Percentiles rank a stretch among this genome's conserved stretches.
phyloP scores from a whole-genome alignment of 2,113 vertebrate species.

The Verasper variegatus region DNA sequence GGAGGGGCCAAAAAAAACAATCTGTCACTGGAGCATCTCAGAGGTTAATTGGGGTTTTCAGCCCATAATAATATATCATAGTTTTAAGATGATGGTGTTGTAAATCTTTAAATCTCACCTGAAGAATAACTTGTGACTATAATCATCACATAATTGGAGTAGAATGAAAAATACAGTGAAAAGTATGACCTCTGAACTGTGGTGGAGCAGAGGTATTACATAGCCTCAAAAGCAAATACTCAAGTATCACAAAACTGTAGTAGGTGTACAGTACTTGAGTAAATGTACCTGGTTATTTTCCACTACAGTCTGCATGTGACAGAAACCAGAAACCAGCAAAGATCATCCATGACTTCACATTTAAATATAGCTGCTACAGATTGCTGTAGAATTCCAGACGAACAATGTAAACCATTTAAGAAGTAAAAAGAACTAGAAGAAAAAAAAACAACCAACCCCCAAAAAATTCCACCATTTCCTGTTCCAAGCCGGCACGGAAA shows the following conservation, averaged over 20 bases:
- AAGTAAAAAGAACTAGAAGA: constrained; percentile 54
- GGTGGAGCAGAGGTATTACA: background rate
- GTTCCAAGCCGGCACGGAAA: constrained; percentile 64
- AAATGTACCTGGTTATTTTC: constrained; percentile 1
- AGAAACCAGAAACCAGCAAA: constrained; percentile 38
- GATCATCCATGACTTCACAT: constrained; percentile 8
- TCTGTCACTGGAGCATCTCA: too few species aligned
- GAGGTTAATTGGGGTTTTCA: too few species aligned
- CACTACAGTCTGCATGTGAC: background rate
- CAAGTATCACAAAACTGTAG: too few species aligned
- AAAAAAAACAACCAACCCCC: constrained; percentile 19
- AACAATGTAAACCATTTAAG: constrained; percentile 60
- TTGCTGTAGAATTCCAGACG: background rate
- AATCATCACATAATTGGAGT: background rate
- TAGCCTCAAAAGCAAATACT: background rate
- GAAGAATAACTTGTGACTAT: background rate
- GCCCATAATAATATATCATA: too few species aligned
- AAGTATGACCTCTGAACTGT: background rate
- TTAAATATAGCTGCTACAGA: constrained; percentile 48
- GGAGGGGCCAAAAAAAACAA: too few species aligned
- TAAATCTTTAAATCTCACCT: too few species aligned
- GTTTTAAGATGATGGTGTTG: too few species aligned
- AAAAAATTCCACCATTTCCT: constrained; percentile 57
- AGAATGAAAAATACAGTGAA: background rate
- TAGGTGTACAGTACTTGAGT: too few species aligned